These are phyloP conservation scores for Lathamus discolor DNA, from an alignment of 2,113 vertebrate genomes.

Conservation along the genomic window DNA sequence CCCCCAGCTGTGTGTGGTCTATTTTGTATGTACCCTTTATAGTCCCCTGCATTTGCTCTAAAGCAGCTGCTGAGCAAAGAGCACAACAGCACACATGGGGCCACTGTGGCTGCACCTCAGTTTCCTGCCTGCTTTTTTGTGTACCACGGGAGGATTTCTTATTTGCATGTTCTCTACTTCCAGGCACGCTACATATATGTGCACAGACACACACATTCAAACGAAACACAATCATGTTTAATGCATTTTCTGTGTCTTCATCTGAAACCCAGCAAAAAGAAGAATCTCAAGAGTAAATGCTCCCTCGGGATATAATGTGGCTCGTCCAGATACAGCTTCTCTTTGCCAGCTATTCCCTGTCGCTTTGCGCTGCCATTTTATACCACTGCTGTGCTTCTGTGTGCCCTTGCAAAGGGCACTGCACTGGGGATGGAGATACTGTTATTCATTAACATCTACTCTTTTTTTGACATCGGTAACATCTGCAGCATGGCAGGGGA, in stretches of 20 bases:
- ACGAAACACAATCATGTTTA: not conserved
- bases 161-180: not conserved
- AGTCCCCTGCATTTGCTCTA: not conserved
- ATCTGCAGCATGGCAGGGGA: not conserved
- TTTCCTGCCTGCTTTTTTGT: not conserved
- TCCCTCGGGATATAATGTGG: not conserved
- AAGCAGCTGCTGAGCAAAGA: not conserved
- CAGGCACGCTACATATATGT: rapidly evolving
- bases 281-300: not conserved
- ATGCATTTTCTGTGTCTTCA: not conserved
- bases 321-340: not conserved
- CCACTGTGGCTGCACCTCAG: not conserved
- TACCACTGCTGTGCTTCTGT: not conserved
- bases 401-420: not conserved
- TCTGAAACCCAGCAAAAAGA: not conserved
- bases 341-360: not conserved
- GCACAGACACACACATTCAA: not conserved
- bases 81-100: not conserved
- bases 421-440: not conserved
- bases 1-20: not conserved
- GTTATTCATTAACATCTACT: not conserved
- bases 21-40: rapidly evolving
- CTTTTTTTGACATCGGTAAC: not conserved
- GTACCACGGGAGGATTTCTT: not conserved
- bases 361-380: not conserved